These are phyloP conservation scores for Drosophila sordidula DNA, from an alignment of 2,888 invertebrate species.

Conservation along the genomic window DNA sequence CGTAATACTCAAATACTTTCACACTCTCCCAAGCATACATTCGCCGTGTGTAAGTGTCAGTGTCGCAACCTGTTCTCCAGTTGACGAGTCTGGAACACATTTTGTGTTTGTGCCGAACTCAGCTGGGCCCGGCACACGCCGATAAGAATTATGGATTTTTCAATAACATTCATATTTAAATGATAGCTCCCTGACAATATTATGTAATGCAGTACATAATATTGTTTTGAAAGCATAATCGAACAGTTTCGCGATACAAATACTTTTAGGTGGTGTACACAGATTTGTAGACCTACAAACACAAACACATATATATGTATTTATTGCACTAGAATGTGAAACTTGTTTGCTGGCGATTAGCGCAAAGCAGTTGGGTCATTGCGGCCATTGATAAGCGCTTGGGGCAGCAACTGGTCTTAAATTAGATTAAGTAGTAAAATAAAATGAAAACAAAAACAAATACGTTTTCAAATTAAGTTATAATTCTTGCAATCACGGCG, in stretches of 20 bases:
- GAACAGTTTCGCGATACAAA: slow-evolving; percentile 17
- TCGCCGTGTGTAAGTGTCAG: slow-evolving; percentile 24
- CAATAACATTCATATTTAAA: slow-evolving; percentile 29
- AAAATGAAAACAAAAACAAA: background rate
- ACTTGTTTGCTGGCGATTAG: slow-evolving; percentile 69
- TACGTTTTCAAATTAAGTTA: slow-evolving; percentile 12
- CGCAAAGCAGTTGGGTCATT: slow-evolving; percentile 52
- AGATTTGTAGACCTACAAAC: background rate
- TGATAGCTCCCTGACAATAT: slow-evolving; percentile 19
- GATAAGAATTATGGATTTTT: slow-evolving; percentile 65
- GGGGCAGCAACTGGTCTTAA: slow-evolving; percentile 4
- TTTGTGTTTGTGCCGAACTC: slow-evolving; percentile 36
- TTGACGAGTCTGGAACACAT: slow-evolving; percentile 2
- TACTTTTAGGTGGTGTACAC: slow-evolving; percentile 2
- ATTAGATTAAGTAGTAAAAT: background rate
- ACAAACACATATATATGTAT: slow-evolving; percentile 6
- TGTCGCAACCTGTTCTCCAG: slow-evolving; percentile 71
- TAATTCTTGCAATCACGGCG: slow-evolving; percentile 8
- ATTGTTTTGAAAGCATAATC: slow-evolving; percentile 41
- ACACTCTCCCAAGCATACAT: slow-evolving; percentile 17
- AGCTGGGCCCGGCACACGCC: slow-evolving; percentile 55
- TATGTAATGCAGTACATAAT: slow-evolving; percentile 51
- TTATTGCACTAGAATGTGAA: slow-evolving; percentile 20
- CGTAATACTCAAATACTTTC: slow-evolving; percentile 12
- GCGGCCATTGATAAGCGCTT: slow-evolving; percentile 57